Conservation (phyloP, 1,140 invertebrate species). For the Luehdorfia chinensis region DNA sequence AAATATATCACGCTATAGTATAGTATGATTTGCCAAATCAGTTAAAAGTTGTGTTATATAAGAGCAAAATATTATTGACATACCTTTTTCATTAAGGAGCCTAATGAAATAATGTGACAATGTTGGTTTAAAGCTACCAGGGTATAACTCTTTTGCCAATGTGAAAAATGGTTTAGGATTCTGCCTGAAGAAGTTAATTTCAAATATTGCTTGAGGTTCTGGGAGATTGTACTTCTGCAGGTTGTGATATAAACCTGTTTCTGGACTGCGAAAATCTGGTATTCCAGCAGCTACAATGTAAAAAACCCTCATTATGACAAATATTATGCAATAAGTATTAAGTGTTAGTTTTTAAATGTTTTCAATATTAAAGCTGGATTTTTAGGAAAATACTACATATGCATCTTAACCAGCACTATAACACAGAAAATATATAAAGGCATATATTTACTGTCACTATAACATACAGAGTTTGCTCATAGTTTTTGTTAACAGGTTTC, state of each 20-base stretch:
- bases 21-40: too few species aligned
- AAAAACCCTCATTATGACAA: background rate
- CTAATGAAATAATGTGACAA: constrained; percentile 90
- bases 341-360: too few species aligned
- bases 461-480: too few species aligned
- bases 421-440: too few species aligned
- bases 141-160: constrained; percentile 91
- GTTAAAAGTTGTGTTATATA: too few species aligned
- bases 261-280: constrained; percentile 95
- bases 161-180: constrained; percentile 93
- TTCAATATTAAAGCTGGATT: too few species aligned
- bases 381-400: too few species aligned
- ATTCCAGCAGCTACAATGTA: constrained; percentile 90
- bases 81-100: constrained; percentile 87
- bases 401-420: too few species aligned
- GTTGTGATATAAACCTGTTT: constrained; percentile 94
- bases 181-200: constrained; percentile 88
- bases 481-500: too few species aligned
- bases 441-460: too few species aligned
- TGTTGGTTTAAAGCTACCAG: constrained; percentile 89
- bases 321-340: too few species aligned
- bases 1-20: too few species aligned
- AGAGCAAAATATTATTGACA: constrained; percentile 5
- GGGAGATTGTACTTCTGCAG: constrained; percentile 94
- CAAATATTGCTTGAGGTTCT: constrained; percentile 97